These are phyloP conservation scores for Eupithecia tripunctaria DNA, from an alignment of 2,888 invertebrate species.

Conservation along the genomic window DNA sequence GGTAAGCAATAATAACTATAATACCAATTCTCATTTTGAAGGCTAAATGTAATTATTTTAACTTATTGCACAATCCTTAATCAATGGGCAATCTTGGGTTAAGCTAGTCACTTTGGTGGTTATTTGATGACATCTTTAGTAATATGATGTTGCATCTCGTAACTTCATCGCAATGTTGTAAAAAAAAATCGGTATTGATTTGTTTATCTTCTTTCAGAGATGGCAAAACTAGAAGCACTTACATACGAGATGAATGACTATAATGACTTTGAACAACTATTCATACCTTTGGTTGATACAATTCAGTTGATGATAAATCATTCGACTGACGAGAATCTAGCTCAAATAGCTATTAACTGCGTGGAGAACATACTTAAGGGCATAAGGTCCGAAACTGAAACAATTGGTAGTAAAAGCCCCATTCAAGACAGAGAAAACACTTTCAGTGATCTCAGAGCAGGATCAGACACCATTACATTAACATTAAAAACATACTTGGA, in stretches of 20 bases:
- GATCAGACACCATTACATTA: slow-evolving; percentile 7
- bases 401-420: slow-evolving; percentile 11
- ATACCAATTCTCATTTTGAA: slow-evolving; percentile 47
- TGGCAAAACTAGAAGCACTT: slow-evolving; percentile 43
- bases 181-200: slow-evolving; percentile 3
- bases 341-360: slow-evolving; percentile 50
- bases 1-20: slow-evolving; percentile 43
- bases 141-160: slow-evolving; percentile 68
- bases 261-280: slow-evolving; percentile 46
- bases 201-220: slow-evolving; percentile 31
- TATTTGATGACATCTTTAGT: slow-evolving; percentile 74
- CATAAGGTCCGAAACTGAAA: slow-evolving; percentile 42
- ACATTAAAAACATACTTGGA: slow-evolving; percentile 20
- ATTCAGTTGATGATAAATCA: slow-evolving; percentile 51
- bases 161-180: neutral
- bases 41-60: slow-evolving; percentile 44
- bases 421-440: slow-evolving; percentile 11
- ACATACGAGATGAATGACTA: slow-evolving; percentile 49
- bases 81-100: slow-evolving; percentile 68
- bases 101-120: slow-evolving; percentile 58
- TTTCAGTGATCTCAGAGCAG: neutral
- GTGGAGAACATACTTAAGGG: slow-evolving; percentile 54
- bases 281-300: slow-evolving; percentile 54
- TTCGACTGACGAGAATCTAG: slow-evolving; percentile 44
- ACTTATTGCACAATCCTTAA: slow-evolving; percentile 48